Percentiles rank a stretch among this genome's conserved stretches.
phyloP scores from a whole-genome alignment of 2,797 vertebrate species.

The Macrochelys suwanniensis region DNA sequence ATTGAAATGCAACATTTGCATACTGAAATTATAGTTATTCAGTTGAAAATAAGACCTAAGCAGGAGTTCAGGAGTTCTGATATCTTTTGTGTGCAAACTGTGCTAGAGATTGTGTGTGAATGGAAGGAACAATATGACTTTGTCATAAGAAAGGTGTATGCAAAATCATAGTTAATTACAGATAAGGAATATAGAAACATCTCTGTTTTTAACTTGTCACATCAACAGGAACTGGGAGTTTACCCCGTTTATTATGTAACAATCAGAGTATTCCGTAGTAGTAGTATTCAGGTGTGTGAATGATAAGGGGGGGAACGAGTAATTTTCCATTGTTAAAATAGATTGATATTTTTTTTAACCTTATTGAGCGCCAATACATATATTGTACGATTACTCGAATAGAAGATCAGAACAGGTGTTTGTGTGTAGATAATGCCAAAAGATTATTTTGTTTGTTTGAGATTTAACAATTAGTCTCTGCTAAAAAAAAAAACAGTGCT shows the following conservation, averaged over 20 bases:
- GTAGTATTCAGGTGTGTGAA: background rate
- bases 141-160: background rate
- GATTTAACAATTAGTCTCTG: background rate
- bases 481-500: conserved; percentile 13
- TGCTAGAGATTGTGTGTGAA: background rate
- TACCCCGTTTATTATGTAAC: background rate
- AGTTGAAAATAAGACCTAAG: background rate
- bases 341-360: background rate
- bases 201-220: background rate
- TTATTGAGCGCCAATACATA: background rate
- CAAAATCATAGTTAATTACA: background rate
- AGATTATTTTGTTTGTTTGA: background rate
- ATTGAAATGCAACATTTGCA: no score
- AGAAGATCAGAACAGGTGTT: background rate
- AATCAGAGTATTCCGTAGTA: background rate
- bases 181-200: accelerated
- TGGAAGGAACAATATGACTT: background rate
- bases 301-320: background rate
- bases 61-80: background rate
- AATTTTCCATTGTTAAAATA: background rate
- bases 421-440: background rate
- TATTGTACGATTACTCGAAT: background rate
- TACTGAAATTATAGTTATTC: no score
- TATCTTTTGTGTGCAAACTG: background rate
- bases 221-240: background rate